Conservation (phyloP, 2,888 invertebrate genomes). For the Agonopterix heracliana region DNA sequence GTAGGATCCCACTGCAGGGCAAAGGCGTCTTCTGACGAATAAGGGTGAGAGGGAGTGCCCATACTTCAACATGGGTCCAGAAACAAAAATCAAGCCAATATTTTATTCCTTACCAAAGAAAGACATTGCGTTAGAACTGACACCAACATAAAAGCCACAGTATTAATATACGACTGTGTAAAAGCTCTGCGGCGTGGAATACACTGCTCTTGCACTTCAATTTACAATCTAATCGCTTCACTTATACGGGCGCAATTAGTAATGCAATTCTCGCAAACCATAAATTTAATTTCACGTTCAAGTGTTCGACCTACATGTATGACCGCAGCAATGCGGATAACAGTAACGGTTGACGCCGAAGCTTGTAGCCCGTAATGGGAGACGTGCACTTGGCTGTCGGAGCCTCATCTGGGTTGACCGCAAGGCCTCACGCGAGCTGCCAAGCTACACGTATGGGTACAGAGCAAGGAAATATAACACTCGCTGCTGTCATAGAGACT, state of each 20-base stretch:
- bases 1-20: no score
- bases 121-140: no score
- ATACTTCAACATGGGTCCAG: no score
- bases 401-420: constrained; percentile 57
- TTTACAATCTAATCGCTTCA: background rate
- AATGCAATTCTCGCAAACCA: constrained; percentile 47
- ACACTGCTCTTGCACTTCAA: no score
- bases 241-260: constrained; percentile 33
- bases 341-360: constrained; percentile 45
- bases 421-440: constrained; percentile 14
- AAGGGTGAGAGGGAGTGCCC: no score
- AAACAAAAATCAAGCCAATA: no score
- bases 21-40: no score
- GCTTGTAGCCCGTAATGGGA: constrained; percentile 19
- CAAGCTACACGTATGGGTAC: background rate
- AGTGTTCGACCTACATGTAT: constrained; percentile 59
- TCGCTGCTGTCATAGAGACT: no score
- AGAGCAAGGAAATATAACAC: background rate
- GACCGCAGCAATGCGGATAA: constrained; percentile 60
- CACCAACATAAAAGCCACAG: no score
- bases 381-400: constrained; percentile 2
- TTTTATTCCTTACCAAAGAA: no score
- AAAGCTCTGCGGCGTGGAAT: no score
- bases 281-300: constrained; percentile 54
- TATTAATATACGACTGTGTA: no score